Base-by-base conservation (phyloP, 2,113 vertebrate genomes). In the Capra hircus region DNA sequence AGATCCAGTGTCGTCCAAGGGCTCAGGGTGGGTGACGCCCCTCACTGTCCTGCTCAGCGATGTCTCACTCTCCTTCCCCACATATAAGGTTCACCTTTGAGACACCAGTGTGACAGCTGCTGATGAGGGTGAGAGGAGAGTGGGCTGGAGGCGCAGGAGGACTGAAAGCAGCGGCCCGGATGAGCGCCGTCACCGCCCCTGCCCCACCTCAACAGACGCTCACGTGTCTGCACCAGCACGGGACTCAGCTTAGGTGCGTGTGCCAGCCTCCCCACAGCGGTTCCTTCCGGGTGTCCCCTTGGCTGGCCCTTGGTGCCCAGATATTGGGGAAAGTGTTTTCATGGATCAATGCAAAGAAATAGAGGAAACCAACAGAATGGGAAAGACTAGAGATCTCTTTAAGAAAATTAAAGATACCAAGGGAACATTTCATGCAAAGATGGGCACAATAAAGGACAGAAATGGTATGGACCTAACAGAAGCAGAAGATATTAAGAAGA, bases 141-240 rank as follows among this genome's bases (percentile, higher is more conserved):
- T 16, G 5, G 0, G 2, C 3, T 2, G 52, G 48, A 19, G 28
- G 60, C 3, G 3, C 16, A 19, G 40, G 50, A 25, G 10, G 17
- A 25, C 40, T 2, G 50, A 1, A 6, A 7, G 15, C 23, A 0
- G 21, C 2, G 0, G 30, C 7, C 7, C 23, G 5, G 4, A 2
- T 0, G 52, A 11, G 17, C 13, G 0, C 12, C 6, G 4, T 6
- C 28, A 6, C 33, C 8, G 7, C 5, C 16, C 57, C 15, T 4
- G 6, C 12, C 57, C 57, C 27, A 12, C 13, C 7, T 30, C 57
- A 0, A 13, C 50, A 6, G 40, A n/a, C 43, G 19, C 3, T 17
- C 25, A 1, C 1, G 0, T 0, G 17, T 33, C 4, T 0, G 13
- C 33, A 1, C 21, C 15, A 30, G 87, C 50, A 4, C 1, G 4